Base-by-base conservation (phyloP, 2,113 vertebrate species). In the Tetrax tetrax region DNA sequence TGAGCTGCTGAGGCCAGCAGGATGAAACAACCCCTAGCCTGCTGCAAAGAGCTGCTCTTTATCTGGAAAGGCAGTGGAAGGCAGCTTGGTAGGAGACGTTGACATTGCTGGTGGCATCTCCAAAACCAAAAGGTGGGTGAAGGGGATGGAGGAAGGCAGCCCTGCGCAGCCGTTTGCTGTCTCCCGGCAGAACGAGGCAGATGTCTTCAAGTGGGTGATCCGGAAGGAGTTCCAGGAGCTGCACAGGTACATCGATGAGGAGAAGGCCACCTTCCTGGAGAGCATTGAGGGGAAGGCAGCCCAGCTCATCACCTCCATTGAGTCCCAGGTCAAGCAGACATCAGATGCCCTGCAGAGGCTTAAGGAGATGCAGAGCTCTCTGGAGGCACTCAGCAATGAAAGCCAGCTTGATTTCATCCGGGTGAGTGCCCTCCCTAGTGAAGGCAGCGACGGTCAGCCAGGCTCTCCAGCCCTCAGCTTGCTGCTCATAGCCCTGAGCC, bases 191-290 rank as follows among this genome's bases (percentile, higher is more conserved):
- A 99, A 99, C 0, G 98, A 99, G 95, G 98, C 98, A 0, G 98
- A 99, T 14, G 98, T 99, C 86, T 98, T 99, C 97, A 98, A 98
- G 92, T 98, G 98, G 98, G 98, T 99, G 96, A 98, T 99, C 84
- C 97, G 97, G 78, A 98, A 98, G 12, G 98, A 99, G 97, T 99
- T 99, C 88, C 98, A 98, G 66, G 98, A 99, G 70, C 83, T 99
- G 63, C 98, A 98, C 82, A 97, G 93, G 65, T 98, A 97, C 90
- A 96, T 99, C 10, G 98, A 99, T 0, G 98, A 98, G 80, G 98
- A 99, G 96, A 98, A 99, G 96, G 97, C 98, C 22, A 96, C 96
- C 28, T 99, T 98, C 87, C 96, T 98, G 95, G 96, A 97, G 77
- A 96, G 97, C 33, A 89, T 98, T 4, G 98, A 98, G 86, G 96